Base-by-base conservation (phyloP, 2,113 vertebrate genomes). In the Chaetops frenatus region DNA sequence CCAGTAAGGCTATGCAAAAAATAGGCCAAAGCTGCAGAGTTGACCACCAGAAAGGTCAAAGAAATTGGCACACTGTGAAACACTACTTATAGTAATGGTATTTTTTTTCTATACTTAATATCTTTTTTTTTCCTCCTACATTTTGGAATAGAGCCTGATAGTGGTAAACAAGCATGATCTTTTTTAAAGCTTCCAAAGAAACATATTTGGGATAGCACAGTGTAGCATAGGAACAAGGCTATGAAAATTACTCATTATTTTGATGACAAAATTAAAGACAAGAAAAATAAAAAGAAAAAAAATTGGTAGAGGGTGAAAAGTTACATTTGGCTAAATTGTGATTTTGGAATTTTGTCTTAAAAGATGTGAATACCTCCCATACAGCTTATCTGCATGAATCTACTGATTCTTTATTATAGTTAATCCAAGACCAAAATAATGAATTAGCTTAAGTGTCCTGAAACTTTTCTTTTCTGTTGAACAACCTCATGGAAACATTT, bases 11-110 rank as follows among this genome's bases (percentile, higher is more conserved):
- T 94, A 56, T 48, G 85, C 61, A 95, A 96, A 98, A 98, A 98
- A 95, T 95, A 98, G 97, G 97, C 45, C 98, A 98, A 92, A 70
- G 42, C 91, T 96, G 90, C 95, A 90, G 91, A 95, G 81, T 76
- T 58, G 28, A 64, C 38, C 78, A 91, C 84, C 56, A 91, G 89
- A 94, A 95, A 95, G 92, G 90, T 90, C 82, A 89, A 80, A 94
- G 76, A 73, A 95, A 86, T 33, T 69, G 85, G 67, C 71, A 88
- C 60, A 66, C 57, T 86, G 85, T 78, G 79, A 71, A 88, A 74
- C n/a, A 45, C 22, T 62, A 44, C 23, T 71, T 62, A 44, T 35
- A 66, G 35, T 80, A 56, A 36, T 38, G 48, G 57, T 71, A 81
- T 95, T 95, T 95, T 73, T 73, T 17, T 48, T 76, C 69, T 87